A percentile compares a stretch with the other conserved stretches of the same genome.
These are phyloP conservation scores for Dipodomys merriami DNA, from an alignment of 2,113 vertebrate genomes.

Conservation along the genomic window DNA sequence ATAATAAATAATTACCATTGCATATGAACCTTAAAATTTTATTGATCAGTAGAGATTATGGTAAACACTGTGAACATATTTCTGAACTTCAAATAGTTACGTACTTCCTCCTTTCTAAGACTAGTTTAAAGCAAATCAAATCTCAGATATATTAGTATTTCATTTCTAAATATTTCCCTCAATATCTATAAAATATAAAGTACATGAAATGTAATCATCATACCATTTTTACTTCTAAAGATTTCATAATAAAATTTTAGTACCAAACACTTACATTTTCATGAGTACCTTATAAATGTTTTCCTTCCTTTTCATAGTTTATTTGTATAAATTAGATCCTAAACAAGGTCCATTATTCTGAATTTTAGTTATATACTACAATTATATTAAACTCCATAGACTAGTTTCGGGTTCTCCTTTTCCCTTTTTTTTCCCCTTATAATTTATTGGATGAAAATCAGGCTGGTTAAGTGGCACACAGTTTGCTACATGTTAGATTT, in stretches of 20 bases:
- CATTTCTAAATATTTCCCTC: not conserved
- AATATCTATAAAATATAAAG: not conserved
- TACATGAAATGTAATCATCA: not conserved
- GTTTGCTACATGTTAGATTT: not conserved
- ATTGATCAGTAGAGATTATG: not conserved
- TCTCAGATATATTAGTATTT: not conserved
- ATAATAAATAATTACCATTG: not conserved
- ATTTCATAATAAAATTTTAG: not conserved
- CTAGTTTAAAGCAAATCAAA: slow-evolving; percentile 40
- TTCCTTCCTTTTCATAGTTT: not conserved
- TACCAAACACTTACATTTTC: not conserved
- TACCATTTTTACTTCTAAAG: not conserved
- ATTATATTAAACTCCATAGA: not conserved
- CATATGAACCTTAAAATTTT: not conserved
- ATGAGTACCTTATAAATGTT: not conserved
- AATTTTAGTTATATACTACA: not conserved
- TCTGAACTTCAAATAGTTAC: not conserved
- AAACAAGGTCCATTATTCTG: not conserved
- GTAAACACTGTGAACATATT: not conserved
- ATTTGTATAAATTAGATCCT: not conserved
- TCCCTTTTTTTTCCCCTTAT: not conserved
- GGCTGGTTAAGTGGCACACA: not conserved
- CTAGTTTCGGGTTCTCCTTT: not conserved
- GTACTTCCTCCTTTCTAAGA: not conserved
- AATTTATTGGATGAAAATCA: not conserved